Conservation (phyloP, 2,113 vertebrate genomes). For the Otocyon megalotis region DNA sequence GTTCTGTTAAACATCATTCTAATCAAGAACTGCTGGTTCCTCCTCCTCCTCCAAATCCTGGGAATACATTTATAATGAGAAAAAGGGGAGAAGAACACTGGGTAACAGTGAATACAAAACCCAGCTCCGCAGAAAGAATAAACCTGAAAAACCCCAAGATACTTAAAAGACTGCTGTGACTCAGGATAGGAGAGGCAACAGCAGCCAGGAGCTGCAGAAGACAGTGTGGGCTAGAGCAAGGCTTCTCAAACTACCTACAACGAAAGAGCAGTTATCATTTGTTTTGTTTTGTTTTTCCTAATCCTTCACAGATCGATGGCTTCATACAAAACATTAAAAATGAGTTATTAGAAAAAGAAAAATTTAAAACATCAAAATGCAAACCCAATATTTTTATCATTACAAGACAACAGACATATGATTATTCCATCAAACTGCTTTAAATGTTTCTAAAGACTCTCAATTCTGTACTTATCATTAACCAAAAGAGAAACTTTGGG, state of each 20-base stretch:
- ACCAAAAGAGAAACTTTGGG: neutral
- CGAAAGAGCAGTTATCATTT: neutral
- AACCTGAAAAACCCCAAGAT: neutral
- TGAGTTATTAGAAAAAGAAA: neutral
- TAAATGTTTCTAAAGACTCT: slow-evolving; percentile 6
- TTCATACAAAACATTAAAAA: slow-evolving; percentile 17
- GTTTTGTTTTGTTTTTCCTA: neutral
- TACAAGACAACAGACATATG: neutral
- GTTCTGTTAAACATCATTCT: neutral
- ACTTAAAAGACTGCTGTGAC: neutral
- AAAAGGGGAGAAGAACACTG: neutral
- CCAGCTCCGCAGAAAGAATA: neutral
- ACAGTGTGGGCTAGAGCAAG: neutral
- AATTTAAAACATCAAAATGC: neutral
- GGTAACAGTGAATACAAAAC: neutral
- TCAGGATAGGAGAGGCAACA: neutral
- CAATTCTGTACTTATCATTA: neutral
- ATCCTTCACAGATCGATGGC: neutral
- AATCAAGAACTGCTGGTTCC: neutral
- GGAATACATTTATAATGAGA: neutral
- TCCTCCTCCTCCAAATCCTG: neutral
- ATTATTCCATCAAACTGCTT: neutral
- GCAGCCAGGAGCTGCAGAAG: neutral
- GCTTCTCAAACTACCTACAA: neutral
- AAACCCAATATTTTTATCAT: slow-evolving; percentile 24